Base-by-base conservation (phyloP, 2,113 vertebrate species). In the Hemibagrus wyckioides region DNA sequence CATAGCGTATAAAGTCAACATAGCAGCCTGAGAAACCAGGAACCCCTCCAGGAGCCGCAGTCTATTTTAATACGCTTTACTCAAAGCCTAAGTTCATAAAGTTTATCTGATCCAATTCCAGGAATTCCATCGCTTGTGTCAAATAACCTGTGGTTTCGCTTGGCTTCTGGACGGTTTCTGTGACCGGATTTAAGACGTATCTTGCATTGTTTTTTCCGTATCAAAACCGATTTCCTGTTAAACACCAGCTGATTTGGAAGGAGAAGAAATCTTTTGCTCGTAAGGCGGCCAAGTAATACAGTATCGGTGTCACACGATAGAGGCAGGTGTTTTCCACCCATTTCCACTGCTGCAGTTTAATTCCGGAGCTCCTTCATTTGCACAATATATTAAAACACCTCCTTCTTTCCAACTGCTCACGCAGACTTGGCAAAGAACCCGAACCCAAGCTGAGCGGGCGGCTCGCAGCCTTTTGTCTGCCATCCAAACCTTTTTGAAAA, bases 401-500 rank as follows among this genome's bases (percentile, higher is more conserved):
- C 81, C 80, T 59, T 9, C 80, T 86, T 65, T 48, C 73, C 33
- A 59, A 67, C 50, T 15, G 48, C 85, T 84, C 77, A 82, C 65
- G 88, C 56, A 5, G 73, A 83, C 41, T 89, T 89, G 88, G 83
- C 88, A 85, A 83, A 71, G 48, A 83, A 56, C 15, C 80, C 57
- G 57, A 71, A 82, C 76, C 54, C 63, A 85, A 81, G 87, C 82
- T 82, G 89, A 87, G 79, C 83, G 59, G 50, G 65, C 54, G 23
- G 76, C 73, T 85, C 33, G 23, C 50, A 73, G 83, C 36, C 81
- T 79, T 67, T 52, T 83, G 75, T 85, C 36, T 39, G 25, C 36
- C 50, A 75, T 85, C 80, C 69, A 84, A 90, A 86, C 76, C 52
- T n/a, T 85, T 84, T 85, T 59, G 65, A 86, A 83, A 87, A 84